A percentile compares a stretch with the other conserved stretches of the same genome.
Evolutionary conservation across 2,888 invertebrate species (phyloP).

Genomic region (Onchidella celtica): DNA sequence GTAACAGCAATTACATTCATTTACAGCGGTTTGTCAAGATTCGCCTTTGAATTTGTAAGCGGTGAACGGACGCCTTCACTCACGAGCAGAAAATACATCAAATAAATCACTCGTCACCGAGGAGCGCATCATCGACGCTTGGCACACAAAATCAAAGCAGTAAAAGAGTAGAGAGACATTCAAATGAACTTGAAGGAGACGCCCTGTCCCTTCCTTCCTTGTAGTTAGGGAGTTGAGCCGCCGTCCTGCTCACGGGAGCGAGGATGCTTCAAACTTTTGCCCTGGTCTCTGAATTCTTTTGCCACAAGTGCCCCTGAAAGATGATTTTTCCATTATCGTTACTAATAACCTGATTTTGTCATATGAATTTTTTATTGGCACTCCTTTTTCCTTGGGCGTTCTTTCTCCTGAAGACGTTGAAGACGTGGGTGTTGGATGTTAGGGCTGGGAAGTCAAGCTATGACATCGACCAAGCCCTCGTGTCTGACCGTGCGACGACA

Average conservation of each 20-base stretch:
- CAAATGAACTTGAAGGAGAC: not conserved
- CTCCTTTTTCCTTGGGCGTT: not conserved
- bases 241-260: not conserved
- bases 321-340: conserved; percentile 45
- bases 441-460: conserved; percentile 32
- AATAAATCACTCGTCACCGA: conserved; percentile 1
- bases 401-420: not conserved
- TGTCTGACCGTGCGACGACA: not conserved
- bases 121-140: not conserved
- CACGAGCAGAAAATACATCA: not conserved
- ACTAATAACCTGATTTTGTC: conserved; percentile 46
- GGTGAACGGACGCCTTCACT: conserved; percentile 3
- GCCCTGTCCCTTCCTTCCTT: conserved; percentile 11
- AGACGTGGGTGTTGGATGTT: not conserved
- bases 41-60: not conserved
- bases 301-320: conserved; percentile 33
- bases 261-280: conserved; percentile 1
- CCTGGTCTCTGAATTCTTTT: conserved; percentile 28
- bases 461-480: not conserved
- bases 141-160: conserved; percentile 28
- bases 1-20: conserved; percentile 22
- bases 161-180: conserved; percentile 19
- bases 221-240: conserved; percentile 28
- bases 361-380: conserved; percentile 37
- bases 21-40: conserved; percentile 15